Conservation (phyloP, 2,113 vertebrate species). For the Dipodomys merriami region DNA sequence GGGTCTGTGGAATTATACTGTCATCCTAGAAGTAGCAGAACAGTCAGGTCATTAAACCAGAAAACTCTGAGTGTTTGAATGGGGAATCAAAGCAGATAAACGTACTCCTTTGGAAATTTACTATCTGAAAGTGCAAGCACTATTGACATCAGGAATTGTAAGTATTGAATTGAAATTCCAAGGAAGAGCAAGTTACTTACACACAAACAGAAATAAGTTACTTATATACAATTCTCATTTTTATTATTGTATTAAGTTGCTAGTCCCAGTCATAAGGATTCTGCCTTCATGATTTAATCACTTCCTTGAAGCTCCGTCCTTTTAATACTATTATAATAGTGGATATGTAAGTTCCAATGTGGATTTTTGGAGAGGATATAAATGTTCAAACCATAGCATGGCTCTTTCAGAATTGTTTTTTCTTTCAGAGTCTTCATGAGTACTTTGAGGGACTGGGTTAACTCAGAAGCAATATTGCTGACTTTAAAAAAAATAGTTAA, state of each 20-base stretch:
- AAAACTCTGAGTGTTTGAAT: background rate
- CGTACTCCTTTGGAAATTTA: slow-evolving; percentile 17
- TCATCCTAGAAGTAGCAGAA: background rate
- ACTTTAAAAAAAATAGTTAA: slow-evolving; percentile 10
- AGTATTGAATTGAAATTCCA: background rate
- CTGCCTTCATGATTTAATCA: background rate
- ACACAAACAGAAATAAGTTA: background rate
- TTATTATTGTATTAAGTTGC: background rate
- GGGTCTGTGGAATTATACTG: background rate
- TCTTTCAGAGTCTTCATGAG: slow-evolving; percentile 8
- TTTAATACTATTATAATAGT: background rate
- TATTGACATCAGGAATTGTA: background rate
- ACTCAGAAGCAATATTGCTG: background rate
- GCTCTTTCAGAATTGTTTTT: background rate
- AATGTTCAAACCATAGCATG: background rate
- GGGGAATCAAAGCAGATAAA: background rate
- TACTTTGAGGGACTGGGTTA: background rate
- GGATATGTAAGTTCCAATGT: background rate
- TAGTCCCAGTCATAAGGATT: background rate
- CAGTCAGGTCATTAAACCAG: background rate
- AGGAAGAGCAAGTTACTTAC: background rate
- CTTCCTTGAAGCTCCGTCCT: background rate
- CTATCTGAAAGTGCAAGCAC: background rate
- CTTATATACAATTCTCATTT: background rate
- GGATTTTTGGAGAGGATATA: background rate